These are phyloP conservation scores for Podarcis siculus DNA, from an alignment of 2,797 vertebrate genomes.

Conservation along the genomic window DNA sequence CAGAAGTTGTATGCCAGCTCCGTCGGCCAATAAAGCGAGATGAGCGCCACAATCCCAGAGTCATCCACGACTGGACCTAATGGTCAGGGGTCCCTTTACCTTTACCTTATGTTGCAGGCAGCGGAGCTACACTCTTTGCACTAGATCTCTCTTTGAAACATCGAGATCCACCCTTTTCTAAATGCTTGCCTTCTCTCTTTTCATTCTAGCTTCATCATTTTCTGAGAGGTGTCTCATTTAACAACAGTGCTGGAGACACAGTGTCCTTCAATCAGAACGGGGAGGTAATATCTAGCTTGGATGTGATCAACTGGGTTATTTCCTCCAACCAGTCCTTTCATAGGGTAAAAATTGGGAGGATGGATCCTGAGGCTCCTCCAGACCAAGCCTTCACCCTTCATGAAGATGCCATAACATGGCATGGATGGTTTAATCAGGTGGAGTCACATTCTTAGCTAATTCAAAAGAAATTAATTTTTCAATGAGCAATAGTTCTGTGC, in stretches of 20 bases:
- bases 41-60: too few species aligned
- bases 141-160: neutral
- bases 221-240: neutral
- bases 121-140: rapidly evolving
- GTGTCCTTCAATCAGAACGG: neutral
- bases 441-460: neutral
- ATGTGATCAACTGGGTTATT: neutral
- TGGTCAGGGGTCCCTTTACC: too few species aligned
- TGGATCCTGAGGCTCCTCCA: neutral
- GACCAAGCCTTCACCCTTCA: neutral
- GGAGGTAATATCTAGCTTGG: neutral
- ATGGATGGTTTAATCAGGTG: neutral
- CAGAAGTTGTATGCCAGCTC: too few species aligned
- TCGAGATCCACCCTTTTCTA: neutral
- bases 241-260: neutral
- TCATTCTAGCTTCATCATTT: neutral
- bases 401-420: neutral
- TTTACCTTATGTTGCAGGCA: too few species aligned
- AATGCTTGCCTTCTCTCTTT: neutral
- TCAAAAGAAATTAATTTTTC: neutral
- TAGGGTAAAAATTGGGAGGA: neutral
- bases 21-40: too few species aligned
- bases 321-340: neutral
- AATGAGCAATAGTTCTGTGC: too few species aligned
- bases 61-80: too few species aligned